Base-by-base conservation (phyloP, 2,888 invertebrate genomes). In the Acronicta psi region DNA sequence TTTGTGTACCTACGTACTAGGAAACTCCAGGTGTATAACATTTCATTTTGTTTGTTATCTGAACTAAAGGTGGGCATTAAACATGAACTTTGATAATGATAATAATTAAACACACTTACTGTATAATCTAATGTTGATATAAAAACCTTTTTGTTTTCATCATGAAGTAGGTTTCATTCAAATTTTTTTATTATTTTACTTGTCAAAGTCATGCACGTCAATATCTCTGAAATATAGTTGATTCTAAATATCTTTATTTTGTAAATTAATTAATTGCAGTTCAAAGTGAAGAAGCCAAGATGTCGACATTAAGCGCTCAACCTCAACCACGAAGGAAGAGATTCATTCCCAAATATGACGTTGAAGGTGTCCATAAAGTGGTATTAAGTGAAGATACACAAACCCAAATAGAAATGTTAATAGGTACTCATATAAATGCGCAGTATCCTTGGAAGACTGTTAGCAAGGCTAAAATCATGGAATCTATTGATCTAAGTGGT, bases 391-490 rank as follows among this genome's bases (percentile, higher is more conserved):
- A 95, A 69, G 87, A 95, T 67, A 95, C 95, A 13, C 96, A 96
- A 79, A 89, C 94, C 66, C 93, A 94, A 50, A 84, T 97, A 11
- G 96, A 96, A 61, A 93, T 96, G 70, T 94, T 95, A 2, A 95
- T 97, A 40, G 97, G 97, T 0, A 90, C 95, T 36, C 95, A 97
- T 79, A 95, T 97, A 0, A 96, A 95, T 0, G 95, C 96, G 16
- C 97, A 97, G 82, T 95, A 95, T 77, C 97, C 97, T 0, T 97
- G 97, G 97, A 96, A 96, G 62, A 93, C 91, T 60, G 89, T 97
- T 0, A 90, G 89, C 17, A 97, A 95, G 83, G 94, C 95, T 31
- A 89, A 94, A 42, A 88, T 97, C 1, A 90, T 95, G 47, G 96
- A 97, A 73, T 92, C 95, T 51, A 92, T 97, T 45, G 95, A 96